Base-by-base conservation (phyloP, 2,888 invertebrate genomes). In the Cosmia trapezina region DNA sequence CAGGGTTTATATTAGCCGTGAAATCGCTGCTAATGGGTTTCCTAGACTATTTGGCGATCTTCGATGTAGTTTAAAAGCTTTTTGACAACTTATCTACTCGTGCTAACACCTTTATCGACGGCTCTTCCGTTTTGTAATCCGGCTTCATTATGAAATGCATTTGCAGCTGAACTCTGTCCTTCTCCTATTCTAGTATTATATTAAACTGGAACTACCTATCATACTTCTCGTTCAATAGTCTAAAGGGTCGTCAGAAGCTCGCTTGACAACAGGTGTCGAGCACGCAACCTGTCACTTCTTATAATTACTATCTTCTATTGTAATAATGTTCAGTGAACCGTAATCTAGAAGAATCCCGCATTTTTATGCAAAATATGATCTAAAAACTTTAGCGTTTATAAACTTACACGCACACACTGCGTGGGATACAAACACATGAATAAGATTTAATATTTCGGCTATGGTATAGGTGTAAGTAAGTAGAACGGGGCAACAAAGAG, bases 21-120 rank as follows among this genome's bases (percentile, higher is more conserved):
- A 85, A 88, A 89, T 86, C 80, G 87, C 89, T 88, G 90, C 90
- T 94, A 94, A 94, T 94, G 94, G 94, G 91, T 92, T 92, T 91
- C 88, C 86, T 89, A 91, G 87, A 90, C 89, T 89, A 91, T 92
- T 94, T 90, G 91, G 88, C 87, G 81, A 90, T 91, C 89, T 91
- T 91, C 89, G 89, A 89, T 92, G 88, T 90, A 90, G 89, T 93
- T 91, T 95, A 94, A 95, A 95, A 95, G 94, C 94, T 94, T 95
- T 95, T 92, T 93, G 95, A 94, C 95, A 94, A 91, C 89, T 93
- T 90, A 90, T 88, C 89, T 87, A 86, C 84, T 83, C 85, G 89
- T 89, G 91, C 92, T 91, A 93, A 89, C 90, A 90, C 89, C 89
- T 89, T 88, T 88, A 87, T 86, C 77, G 87, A 74, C 81, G 59